Conservation (phyloP, 2,113 vertebrate genomes). For the Dipodomys ordii region DNA sequence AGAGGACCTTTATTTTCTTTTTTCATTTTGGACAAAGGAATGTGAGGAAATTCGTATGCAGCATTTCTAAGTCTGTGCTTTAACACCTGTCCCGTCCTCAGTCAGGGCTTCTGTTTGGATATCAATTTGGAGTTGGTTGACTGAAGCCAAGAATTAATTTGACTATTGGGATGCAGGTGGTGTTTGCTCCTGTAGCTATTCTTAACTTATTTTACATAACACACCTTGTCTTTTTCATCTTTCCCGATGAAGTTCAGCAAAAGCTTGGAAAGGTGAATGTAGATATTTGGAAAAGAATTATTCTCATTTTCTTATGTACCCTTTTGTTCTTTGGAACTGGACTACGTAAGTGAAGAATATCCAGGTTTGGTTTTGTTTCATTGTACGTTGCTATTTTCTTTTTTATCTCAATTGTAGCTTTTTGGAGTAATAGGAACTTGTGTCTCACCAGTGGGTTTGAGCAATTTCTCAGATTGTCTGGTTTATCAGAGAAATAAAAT, state of each 20-base stretch:
- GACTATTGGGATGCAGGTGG: background rate
- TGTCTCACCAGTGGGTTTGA: background rate
- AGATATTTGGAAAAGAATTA: background rate
- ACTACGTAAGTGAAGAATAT: background rate
- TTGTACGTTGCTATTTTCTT: background rate
- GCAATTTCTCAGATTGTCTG: background rate
- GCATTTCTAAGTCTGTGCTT: background rate
- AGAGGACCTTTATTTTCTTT: background rate
- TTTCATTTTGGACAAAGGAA: background rate
- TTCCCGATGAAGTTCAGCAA: background rate
- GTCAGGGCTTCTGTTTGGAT: background rate
- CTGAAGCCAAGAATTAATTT: background rate
- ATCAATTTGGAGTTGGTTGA: background rate
- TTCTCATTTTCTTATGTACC: background rate
- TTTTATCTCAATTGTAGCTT: background rate
- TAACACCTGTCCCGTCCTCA: background rate
- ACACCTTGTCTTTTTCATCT: background rate
- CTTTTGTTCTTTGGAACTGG: background rate
- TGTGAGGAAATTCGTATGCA: background rate
- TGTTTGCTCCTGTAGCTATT: background rate
- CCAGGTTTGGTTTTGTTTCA: background rate
- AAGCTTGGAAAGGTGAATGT: background rate
- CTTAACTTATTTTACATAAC: background rate
- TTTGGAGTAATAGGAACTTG: background rate
- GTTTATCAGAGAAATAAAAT: background rate